Conservation (phyloP, 2,888 invertebrate genomes). For the Notodonta dromedarius region DNA sequence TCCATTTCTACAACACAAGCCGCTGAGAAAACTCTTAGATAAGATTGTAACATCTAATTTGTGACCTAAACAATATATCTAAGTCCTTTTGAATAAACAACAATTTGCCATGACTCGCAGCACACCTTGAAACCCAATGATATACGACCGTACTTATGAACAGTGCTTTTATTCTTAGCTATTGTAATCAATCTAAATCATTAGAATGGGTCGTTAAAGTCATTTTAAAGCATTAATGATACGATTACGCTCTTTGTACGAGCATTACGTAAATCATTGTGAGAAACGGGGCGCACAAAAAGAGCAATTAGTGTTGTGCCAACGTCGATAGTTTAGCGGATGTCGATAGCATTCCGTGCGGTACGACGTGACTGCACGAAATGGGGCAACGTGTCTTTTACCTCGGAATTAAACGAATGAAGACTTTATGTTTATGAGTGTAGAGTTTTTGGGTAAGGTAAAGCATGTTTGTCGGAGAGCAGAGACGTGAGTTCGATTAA, state of each 20-base stretch:
- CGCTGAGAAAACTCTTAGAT: too few relatives aligned
- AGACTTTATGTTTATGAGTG: slow-evolving; percentile 38
- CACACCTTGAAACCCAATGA: slow-evolving; percentile 25
- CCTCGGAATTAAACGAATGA: slow-evolving; percentile 30
- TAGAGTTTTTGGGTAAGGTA: slow-evolving; percentile 31
- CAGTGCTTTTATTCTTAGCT: slow-evolving; percentile 43
- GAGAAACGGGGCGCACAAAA: slow-evolving; percentile 70
- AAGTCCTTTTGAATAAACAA: slow-evolving; percentile 24
- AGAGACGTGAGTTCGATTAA: slow-evolving; percentile 80
- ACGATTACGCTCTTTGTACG: slow-evolving; percentile 62
- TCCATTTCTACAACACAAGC: not conserved
- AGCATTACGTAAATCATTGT: slow-evolving; percentile 75
- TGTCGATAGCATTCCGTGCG: slow-evolving; percentile 78
- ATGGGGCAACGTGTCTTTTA: slow-evolving; percentile 50
- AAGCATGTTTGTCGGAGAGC: slow-evolving; percentile 42
- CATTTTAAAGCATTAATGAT: slow-evolving; percentile 69
- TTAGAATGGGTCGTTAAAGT: slow-evolving; percentile 66
- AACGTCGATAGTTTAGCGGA: slow-evolving; percentile 79
- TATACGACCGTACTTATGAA: slow-evolving; percentile 38
- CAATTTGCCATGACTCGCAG: slow-evolving; percentile 21
- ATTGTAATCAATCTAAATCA: slow-evolving; percentile 72
- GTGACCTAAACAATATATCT: not conserved
- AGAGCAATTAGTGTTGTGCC: slow-evolving; percentile 80
- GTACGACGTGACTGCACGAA: slow-evolving; percentile 75
- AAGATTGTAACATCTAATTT: too few relatives aligned